A percentile compares a stretch with the other conserved stretches of the same genome.
phyloP scores from a whole-genome alignment of 35 echinoderm and acorn worm genomes.

The Lytechinus pictus region DNA sequence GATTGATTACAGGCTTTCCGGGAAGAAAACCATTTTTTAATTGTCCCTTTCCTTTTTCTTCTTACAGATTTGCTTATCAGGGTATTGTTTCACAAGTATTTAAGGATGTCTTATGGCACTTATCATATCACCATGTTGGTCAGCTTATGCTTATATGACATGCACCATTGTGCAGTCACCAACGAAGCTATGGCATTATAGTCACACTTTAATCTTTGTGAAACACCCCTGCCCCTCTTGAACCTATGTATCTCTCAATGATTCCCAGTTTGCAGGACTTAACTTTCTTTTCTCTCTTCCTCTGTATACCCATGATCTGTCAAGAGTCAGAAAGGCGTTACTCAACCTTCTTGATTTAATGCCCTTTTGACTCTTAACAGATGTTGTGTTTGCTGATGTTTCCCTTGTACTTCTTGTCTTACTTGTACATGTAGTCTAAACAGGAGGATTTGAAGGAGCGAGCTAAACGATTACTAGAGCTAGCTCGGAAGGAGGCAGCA shows the following conservation, averaged over 20 bases:
- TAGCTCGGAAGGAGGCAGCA: constrained; percentile 80
- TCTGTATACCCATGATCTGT: neutral
- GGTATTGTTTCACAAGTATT: too few relatives aligned
- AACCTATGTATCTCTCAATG: neutral
- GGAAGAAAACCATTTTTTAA: too few relatives aligned
- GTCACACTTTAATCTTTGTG: too few relatives aligned
- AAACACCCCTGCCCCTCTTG: too few relatives aligned
- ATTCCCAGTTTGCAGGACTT: neutral
- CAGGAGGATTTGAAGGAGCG: constrained; percentile 79
- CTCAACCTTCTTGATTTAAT: neutral
- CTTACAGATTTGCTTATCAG: too few relatives aligned
- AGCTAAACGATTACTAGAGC: constrained; percentile 86
- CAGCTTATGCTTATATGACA: too few relatives aligned
- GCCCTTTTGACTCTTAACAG: neutral
- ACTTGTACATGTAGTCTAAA: constrained; percentile 45
- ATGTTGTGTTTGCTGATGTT: neutral
- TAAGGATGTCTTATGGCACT: too few relatives aligned
- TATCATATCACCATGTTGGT: too few relatives aligned
- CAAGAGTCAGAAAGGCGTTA: neutral
- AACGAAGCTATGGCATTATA: too few relatives aligned
- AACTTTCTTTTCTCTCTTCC: neutral
- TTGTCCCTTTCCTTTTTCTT: too few relatives aligned
- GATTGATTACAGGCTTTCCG: too few relatives aligned
- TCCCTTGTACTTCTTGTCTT: constrained; percentile 20
- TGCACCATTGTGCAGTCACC: too few relatives aligned